These are phyloP conservation scores for Trisateles emortualis DNA, from an alignment of 2,888 invertebrate genomes.

Conservation along the genomic window DNA sequence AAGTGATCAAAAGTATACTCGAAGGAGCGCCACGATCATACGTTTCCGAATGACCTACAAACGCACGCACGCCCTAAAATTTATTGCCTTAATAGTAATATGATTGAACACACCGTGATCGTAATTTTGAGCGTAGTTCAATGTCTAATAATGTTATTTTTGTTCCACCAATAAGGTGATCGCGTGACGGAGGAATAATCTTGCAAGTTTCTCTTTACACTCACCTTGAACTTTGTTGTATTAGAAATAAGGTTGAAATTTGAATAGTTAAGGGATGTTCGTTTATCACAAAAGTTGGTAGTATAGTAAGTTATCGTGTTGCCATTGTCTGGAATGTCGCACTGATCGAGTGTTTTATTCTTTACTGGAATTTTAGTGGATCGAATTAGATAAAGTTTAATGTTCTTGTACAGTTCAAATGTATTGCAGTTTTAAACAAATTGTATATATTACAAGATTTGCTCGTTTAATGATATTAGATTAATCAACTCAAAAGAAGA, in stretches of 20 bases:
- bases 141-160: slow-evolving; percentile 73
- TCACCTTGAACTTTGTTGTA: slow-evolving; percentile 38
- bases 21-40: slow-evolving; percentile 20
- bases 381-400: slow-evolving; percentile 48
- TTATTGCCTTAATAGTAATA: slow-evolving; percentile 64
- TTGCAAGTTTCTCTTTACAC: slow-evolving; percentile 30
- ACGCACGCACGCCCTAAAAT: slow-evolving; percentile 58
- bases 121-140: slow-evolving; percentile 63
- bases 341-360: slow-evolving; percentile 63
- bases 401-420: slow-evolving; percentile 25
- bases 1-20: slow-evolving; percentile 10
- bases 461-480: no score
- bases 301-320: slow-evolving; percentile 60
- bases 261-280: slow-evolving; percentile 23
- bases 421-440: slow-evolving; percentile 2
- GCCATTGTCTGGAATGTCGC: slow-evolving; percentile 63
- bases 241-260: slow-evolving; percentile 43
- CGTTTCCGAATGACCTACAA: slow-evolving; percentile 40
- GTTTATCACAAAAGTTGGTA: slow-evolving; percentile 57
- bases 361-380: slow-evolving; percentile 55
- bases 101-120: slow-evolving; percentile 66
- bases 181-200: slow-evolving; percentile 61
- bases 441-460: no score
- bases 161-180: slow-evolving; percentile 66
- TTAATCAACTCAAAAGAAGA: no score